Base-by-base conservation (phyloP, 2,113 vertebrate species). In the Oncorhynchus nerka region DNA sequence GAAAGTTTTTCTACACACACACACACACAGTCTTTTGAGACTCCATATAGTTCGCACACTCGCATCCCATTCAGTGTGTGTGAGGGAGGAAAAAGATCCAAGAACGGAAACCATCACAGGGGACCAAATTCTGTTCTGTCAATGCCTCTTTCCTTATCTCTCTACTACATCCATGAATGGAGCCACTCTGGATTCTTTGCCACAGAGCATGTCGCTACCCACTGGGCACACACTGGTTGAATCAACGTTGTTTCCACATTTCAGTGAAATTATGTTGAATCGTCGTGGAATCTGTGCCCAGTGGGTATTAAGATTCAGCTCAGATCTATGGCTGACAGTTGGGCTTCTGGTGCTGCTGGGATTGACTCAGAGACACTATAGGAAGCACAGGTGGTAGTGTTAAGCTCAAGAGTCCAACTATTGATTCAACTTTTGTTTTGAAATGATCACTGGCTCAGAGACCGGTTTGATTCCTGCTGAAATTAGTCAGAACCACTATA, bases 401-500 rank as follows among this genome's bases (percentile, higher is more conserved):
- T 75, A 78, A 79, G 71, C 71, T 74, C 71, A 76, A 19, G 12
- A 4, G 51, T 55, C 51, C 51, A 55, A 55, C 15, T 19, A 5
- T 19, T 88, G 82, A 84, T 88, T 81, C 74, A 71, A 86, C 87
- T 83, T 85, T 67, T 85, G 83, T 49, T 82, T 79, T 74, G 68
- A 70, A 76, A 70, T n/a, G 62, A 88, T 85, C 87, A 81, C 77
- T 77, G 68, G 78, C 77, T 84, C 72, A 24, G 71, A 45, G 39
- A 45, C 39, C 2, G 39, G 39, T 11, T 45, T 11, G 9, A 12
- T 45, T 45, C 39, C 39, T 45, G 39, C 39, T 12, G 39, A 45
- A 45, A 11, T 45, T 0, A 45, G 39, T 45, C 39, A 11, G 39
- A 45, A 11, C 39, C 39, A 45, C 39, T 45, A 11, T 11, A 45